These are phyloP conservation scores for Pachymerium ferrugineum DNA, from an alignment of 2,888 invertebrate species.

Conservation along the genomic window DNA sequence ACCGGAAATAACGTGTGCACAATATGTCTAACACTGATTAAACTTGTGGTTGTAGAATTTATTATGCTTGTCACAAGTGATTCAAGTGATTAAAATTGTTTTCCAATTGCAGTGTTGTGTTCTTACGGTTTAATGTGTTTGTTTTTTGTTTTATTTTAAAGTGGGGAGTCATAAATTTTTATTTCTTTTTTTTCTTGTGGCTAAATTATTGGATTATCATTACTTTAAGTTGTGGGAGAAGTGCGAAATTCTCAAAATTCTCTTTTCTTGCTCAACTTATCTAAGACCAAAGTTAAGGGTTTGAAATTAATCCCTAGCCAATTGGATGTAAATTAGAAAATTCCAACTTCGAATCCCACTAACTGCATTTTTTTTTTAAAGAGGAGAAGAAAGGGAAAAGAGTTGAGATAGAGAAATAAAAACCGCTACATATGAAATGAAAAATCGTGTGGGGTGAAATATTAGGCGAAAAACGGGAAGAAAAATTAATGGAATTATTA, in stretches of 20 bases:
- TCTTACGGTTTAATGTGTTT: too few species aligned
- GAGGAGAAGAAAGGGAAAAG: neutral
- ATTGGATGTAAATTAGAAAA: slow-evolving; percentile 11
- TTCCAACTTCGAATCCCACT: neutral
- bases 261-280: neutral
- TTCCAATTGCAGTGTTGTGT: too few species aligned
- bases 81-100: too few species aligned
- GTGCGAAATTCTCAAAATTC: neutral
- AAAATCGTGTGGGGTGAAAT: too few species aligned
- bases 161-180: too few species aligned
- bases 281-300: neutral
- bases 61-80: too few species aligned
- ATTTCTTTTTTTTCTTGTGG: too few species aligned
- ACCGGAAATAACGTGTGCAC: neutral
- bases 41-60: too few species aligned
- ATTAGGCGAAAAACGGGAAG: neutral
- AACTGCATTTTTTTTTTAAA: neutral
- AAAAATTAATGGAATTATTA: neutral
- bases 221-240: neutral
- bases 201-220: slow-evolving; percentile 27
- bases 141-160: too few species aligned
- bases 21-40: too few species aligned
- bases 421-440: neutral
- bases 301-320: slow-evolving; percentile 13
- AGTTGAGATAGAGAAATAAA: too few species aligned